A percentile compares a stretch with the other conserved stretches of the same genome.
Evolutionary conservation across 2,888 invertebrate species (phyloP).

Genomic region (Lagria hirta): DNA sequence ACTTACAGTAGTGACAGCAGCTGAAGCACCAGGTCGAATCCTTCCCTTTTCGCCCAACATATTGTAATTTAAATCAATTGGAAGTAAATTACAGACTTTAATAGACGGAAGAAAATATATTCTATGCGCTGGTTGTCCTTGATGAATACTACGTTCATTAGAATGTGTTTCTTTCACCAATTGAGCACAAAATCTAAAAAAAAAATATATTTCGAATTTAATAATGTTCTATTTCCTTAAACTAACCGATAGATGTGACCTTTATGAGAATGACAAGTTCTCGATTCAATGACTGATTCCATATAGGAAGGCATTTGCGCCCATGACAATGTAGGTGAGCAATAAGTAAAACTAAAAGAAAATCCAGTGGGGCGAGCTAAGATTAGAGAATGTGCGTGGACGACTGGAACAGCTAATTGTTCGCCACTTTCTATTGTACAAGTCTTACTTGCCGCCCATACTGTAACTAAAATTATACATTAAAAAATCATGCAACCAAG

Average conservation of each 20-base stretch:
- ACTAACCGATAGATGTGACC: conserved; percentile 54
- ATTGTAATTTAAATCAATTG: conserved; percentile 73
- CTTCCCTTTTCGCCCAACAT: conserved; percentile 50
- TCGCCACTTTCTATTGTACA: conserved; percentile 59
- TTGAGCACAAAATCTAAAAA: conserved; percentile 71
- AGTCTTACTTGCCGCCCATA: conserved; percentile 50
- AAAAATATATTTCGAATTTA: conserved; percentile 12
- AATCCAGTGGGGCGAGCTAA: conserved; percentile 69
- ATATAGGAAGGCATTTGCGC: conserved; percentile 57
- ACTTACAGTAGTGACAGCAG: conserved; percentile 46
- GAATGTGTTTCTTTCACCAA: conserved; percentile 75
- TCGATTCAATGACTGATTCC: conserved; percentile 51
- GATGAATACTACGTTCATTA: conserved; percentile 40
- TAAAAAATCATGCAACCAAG: conserved; percentile 22
- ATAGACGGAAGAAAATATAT: conserved; percentile 84
- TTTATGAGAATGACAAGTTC: conserved; percentile 54
- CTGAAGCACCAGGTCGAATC: conserved; percentile 46
- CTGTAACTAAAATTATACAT: conserved; percentile 20
- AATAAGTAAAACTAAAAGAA: conserved; percentile 58
- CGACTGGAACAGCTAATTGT: conserved; percentile 74
- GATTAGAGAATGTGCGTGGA: conserved; percentile 72
- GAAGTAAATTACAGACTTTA: conserved; percentile 83
- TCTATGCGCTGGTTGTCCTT: conserved; percentile 78
- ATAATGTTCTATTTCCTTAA: conserved; percentile 1
- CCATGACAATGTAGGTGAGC: conserved; percentile 64